Percentiles rank a stretch among this genome's conserved stretches.
Conservation (phyloP, 2,888 invertebrate species). For the Cephus nigrinus region DNA sequence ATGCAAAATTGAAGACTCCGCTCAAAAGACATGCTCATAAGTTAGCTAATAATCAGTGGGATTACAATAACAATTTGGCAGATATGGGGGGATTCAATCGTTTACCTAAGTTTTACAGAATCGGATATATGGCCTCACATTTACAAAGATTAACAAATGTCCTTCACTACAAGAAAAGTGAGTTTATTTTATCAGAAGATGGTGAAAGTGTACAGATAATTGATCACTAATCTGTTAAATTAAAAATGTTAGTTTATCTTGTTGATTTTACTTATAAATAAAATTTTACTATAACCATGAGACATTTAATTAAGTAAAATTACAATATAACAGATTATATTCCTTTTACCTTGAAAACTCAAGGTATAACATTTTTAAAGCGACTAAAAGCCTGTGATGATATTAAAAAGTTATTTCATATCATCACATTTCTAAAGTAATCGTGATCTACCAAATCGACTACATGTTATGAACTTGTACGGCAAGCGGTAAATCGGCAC, state of each 20-base stretch:
- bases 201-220: conserved; percentile 32
- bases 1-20: conserved; percentile 68
- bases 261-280: background rate
- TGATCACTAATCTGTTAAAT: background rate
- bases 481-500: background rate
- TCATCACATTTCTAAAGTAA: background rate
- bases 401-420: background rate
- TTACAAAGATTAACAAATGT: conserved; percentile 30
- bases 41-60: conserved; percentile 64
- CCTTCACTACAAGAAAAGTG: conserved; percentile 44
- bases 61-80: conserved; percentile 65
- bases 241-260: background rate
- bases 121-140: conserved; percentile 42
- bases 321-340: background rate
- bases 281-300: background rate
- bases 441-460: background rate
- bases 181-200: conserved; percentile 43
- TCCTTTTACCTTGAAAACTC: background rate
- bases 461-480: background rate
- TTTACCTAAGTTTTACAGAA: conserved; percentile 57
- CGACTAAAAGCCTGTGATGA: background rate
- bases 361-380: too few relatives aligned
- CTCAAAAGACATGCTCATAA: conserved; percentile 64
- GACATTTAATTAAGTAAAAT: background rate
- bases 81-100: conserved; percentile 53